These are phyloP conservation scores for Phengaris arion DNA, from an alignment of 2,888 invertebrate species.

Conservation along the genomic window DNA sequence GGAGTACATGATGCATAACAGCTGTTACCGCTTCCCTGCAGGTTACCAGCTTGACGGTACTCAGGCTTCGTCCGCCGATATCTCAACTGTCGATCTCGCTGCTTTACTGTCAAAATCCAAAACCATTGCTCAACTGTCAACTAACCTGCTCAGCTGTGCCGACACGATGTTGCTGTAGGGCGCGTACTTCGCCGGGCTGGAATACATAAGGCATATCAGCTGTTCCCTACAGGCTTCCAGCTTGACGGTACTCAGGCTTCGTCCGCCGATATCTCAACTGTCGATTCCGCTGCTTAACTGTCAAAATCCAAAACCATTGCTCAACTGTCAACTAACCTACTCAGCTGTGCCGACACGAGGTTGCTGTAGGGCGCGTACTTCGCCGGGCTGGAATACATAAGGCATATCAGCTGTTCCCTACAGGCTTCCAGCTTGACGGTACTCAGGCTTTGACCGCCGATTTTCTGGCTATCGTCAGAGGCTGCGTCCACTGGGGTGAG, in stretches of 20 bases:
- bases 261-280: conserved; percentile 49
- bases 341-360: conserved; percentile 91
- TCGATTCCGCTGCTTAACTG: background rate
- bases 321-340: conserved; percentile 67
- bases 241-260: conserved; percentile 75
- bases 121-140: background rate
- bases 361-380: conserved; percentile 94
- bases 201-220: conserved; percentile 92
- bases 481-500: conserved; percentile 79
- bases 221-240: conserved; percentile 85
- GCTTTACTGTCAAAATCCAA: too few relatives aligned
- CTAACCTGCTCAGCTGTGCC: conserved; percentile 87
- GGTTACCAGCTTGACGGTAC: too few relatives aligned
- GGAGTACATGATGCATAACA: too few relatives aligned
- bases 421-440: conserved; percentile 79
- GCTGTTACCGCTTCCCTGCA: too few relatives aligned
- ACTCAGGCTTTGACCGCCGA: conserved; percentile 73
- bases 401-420: conserved; percentile 89
- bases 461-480: conserved; percentile 47
- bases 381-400: conserved; percentile 93
- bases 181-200: conserved; percentile 92
- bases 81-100: too few relatives aligned
- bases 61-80: too few relatives aligned
- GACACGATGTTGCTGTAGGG: conserved; percentile 94
- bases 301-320: background rate